Base-by-base conservation (phyloP, 2,113 vertebrate genomes). In the Thunnus thynnus region DNA sequence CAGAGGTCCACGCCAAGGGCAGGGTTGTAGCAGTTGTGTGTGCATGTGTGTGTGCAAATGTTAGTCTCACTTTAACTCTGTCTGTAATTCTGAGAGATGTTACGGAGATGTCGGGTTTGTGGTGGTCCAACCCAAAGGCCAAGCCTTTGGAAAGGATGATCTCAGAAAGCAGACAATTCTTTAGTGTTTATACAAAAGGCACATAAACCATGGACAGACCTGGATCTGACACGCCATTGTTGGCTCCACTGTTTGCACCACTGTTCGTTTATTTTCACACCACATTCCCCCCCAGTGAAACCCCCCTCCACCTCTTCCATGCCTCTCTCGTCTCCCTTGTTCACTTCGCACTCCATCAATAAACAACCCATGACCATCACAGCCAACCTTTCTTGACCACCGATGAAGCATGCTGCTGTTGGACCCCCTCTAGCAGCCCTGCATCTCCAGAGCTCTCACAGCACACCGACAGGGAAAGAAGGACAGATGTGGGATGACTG, bases 241-340 rank as follows among this genome's bases (percentile, higher is more conserved):
- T 79, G 75, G 71, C 84, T 46, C n/a, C 67, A 18, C 70, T 30
- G 51, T 88, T 85, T 79, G 76, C 52, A 11, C 57, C 63, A 73
- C 4, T 30, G 17, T 66, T 55, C 1, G 83, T 93, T 92, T 93
- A 94, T 94, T 93, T 93, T 93, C 80, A 85, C 86, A 84, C 71
- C 67, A 73, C 80, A 84, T 92, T 88, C 78, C 73, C 84, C 64
- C 50, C 57, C n/a, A 4, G 48, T 60, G 73, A 78, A 65, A 71
- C 63, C 57, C 69, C 54, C 17, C 3, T 46, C 60, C 63, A 71
- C 80, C 54, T 67, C 73, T 58, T 72, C 48, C 63, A 61, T 47
- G 79, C 66, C 22, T 51, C 82, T 71, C 54, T 78, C 80, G 58
- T 77, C 55, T 78, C 57, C 56, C 75, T 80, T 79, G 80, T 84